Base-by-base conservation (phyloP, 37 sponge, comb jelly and placozoan genomes). In the Ephydatia muelleri region DNA sequence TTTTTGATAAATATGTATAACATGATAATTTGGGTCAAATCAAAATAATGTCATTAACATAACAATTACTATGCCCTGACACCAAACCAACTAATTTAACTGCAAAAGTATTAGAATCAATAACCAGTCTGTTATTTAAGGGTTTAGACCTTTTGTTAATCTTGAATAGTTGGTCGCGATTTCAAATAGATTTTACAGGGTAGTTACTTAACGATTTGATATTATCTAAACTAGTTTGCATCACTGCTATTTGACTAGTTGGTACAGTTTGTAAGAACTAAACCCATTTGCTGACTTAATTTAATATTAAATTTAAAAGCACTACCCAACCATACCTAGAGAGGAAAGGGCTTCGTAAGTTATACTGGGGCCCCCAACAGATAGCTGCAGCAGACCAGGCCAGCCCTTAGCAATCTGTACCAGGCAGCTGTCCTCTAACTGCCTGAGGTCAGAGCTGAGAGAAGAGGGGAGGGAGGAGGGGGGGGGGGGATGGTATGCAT, bases 321-420 rank as follows among this genome's bases (percentile, higher is more conserved):
- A n/a, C n/a, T n/a, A n/a, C n/a, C n/a, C n/a, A n/a, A n/a, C n/a
- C 86, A 27, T 32, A 89, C 90, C 81, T 25, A 89, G 38, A 25
- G 72, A 69, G 39, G 35, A 14, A 11, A 90, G 82, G 27, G 83
- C 91, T 0, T 23, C 12, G 14, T 57, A n/a, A 19, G 86, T 82
- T 36, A 90, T 71, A 2, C 40, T 39, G 12, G 29, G 29, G 0
- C 91, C 83, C 26, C 91, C 91, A 27, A 90, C 65, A 38, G 79
- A 65, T 14, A 90, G 73, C 2, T 47, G 26, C 16, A 69, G 28
- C 12, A 90, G 74, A 66, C 31, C 0, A 26, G 91, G 83, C 82
- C 85, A 90, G 31, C 80, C 83, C 2, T 71, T 49, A 0, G 73
- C 82, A 29, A 90, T 85, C 2, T 30, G 2, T n/a, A 25, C 12